phyloP scores from a whole-genome alignment of 1,140 invertebrate genomes.

The Drosophila bifasciata region DNA sequence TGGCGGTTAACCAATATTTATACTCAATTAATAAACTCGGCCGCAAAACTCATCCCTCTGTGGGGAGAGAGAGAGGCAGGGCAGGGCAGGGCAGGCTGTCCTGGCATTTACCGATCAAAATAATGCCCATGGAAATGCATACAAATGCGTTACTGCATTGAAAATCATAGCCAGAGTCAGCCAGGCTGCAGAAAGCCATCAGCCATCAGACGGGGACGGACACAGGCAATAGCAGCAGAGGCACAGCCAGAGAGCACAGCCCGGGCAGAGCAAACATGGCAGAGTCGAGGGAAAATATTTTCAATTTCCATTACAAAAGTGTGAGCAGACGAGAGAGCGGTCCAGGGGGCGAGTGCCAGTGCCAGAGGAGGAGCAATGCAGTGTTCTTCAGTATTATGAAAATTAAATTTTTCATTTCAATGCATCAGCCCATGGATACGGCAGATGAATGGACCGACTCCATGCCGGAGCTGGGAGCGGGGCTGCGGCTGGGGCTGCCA shows the following conservation, averaged over 20 bases:
- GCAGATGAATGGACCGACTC: no score
- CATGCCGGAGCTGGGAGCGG: no score
- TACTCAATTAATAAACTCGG: conserved; percentile 70
- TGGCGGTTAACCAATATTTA: conserved; percentile 69
- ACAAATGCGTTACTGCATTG: conserved; percentile 48
- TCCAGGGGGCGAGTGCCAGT: conserved; percentile 11
- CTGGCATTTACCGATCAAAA: conserved; percentile 67
- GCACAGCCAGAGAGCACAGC: conserved; percentile 14
- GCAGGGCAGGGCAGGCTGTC: not conserved
- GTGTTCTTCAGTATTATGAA: conserved; percentile 77
- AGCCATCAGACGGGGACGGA: conserved; percentile 14
- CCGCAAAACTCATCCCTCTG: conserved; percentile 53
- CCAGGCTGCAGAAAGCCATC: conserved; percentile 26
- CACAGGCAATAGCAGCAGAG: conserved; percentile 10
- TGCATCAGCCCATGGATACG: conserved; percentile 50
- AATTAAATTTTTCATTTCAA: conserved; percentile 82
- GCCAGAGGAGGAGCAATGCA: conserved; percentile 29
- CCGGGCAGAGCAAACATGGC: conserved; percentile 55
- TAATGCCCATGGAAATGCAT: conserved; percentile 64
- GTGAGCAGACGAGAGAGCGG: not conserved
- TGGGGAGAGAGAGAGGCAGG: conserved; percentile 1
- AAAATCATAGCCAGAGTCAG: conserved; percentile 46
- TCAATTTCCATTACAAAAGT: conserved; percentile 80
- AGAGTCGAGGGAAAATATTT: conserved; percentile 68
- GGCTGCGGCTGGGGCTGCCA: no score